These are phyloP conservation scores for Dolomedes plantarius DNA, from an alignment of 2,888 invertebrate genomes.

Conservation along the genomic window DNA sequence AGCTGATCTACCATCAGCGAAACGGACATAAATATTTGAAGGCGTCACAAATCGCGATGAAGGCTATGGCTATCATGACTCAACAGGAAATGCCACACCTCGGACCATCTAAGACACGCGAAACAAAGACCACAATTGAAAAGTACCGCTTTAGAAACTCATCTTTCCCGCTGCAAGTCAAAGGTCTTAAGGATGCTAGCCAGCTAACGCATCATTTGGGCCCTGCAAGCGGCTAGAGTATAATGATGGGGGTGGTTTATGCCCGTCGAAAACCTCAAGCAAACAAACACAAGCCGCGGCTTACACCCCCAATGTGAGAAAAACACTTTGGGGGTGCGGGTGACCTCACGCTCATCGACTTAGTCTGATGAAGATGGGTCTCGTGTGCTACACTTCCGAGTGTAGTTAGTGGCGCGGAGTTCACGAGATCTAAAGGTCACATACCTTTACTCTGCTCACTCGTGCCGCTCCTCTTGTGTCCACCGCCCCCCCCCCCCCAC, in stretches of 20 bases:
- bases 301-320: conserved; percentile 28
- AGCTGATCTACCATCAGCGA: not conserved
- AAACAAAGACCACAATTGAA: not conserved
- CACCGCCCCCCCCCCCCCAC: too few relatives aligned
- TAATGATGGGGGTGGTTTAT: conserved; percentile 55
- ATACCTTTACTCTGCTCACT: not conserved
- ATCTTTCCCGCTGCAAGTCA: not conserved
- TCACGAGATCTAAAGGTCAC: not conserved
- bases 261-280: conserved; percentile 33
- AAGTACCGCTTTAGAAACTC: not conserved
- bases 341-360: conserved; percentile 11
- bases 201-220: conserved; percentile 2
- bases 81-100: conserved; percentile 8
- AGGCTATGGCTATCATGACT: not conserved
- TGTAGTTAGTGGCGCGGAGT: conserved; percentile 39
- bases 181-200: not conserved
- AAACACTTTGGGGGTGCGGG: conserved; percentile 25
- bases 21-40: not conserved
- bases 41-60: not conserved
- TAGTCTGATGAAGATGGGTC: not conserved
- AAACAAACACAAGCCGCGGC: conserved; percentile 36
- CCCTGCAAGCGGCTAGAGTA: not conserved
- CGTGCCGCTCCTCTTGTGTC: not conserved
- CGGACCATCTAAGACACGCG: not conserved
- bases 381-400: conserved; percentile 61